Percentiles rank a stretch among this genome's conserved stretches.
phyloP scores from a whole-genome alignment of 2,888 invertebrate species.

The Polymixis flavicincta region DNA sequence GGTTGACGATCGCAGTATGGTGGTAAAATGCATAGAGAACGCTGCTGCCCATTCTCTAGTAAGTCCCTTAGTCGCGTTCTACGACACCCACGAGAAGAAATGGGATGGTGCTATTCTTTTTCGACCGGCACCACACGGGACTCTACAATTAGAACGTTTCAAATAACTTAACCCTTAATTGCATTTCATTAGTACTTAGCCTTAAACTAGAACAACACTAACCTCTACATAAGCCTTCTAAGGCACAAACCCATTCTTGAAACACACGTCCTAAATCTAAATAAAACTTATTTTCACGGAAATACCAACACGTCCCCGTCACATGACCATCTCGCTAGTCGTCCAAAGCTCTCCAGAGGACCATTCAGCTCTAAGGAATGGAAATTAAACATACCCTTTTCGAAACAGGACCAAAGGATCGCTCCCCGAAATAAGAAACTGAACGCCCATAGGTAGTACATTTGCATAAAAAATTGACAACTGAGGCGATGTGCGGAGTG shows the following conservation, averaged over 20 bases:
- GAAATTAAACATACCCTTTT: slow-evolving; percentile 77
- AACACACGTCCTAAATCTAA: slow-evolving; percentile 37
- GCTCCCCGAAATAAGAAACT: slow-evolving; percentile 76
- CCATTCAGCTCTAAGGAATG: slow-evolving; percentile 73
- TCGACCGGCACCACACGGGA: too few relatives aligned
- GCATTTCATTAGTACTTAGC: neutral
- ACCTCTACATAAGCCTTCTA: neutral
- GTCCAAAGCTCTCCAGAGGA: slow-evolving; percentile 62
- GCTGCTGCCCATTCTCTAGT: too few relatives aligned
- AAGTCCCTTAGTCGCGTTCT: too few relatives aligned
- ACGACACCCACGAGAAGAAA: too few relatives aligned
- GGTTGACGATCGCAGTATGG: too few relatives aligned
- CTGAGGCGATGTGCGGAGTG: slow-evolving; percentile 66
- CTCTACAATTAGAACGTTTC: neutral
- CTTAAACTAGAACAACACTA: neutral
- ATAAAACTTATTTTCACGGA: slow-evolving; percentile 43
- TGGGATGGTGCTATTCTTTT: too few relatives aligned
- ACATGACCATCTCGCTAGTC: slow-evolving; percentile 49
- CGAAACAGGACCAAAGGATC: slow-evolving; percentile 65
- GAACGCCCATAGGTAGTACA: slow-evolving; percentile 75
- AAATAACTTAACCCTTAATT: neutral
- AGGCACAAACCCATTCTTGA: neutral
- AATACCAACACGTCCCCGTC: slow-evolving; percentile 44
- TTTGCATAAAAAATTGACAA: slow-evolving; percentile 83
- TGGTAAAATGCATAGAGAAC: too few relatives aligned